Conservation (phyloP, 2,888 invertebrate species). For the Dasysyrphus tricinctus region DNA sequence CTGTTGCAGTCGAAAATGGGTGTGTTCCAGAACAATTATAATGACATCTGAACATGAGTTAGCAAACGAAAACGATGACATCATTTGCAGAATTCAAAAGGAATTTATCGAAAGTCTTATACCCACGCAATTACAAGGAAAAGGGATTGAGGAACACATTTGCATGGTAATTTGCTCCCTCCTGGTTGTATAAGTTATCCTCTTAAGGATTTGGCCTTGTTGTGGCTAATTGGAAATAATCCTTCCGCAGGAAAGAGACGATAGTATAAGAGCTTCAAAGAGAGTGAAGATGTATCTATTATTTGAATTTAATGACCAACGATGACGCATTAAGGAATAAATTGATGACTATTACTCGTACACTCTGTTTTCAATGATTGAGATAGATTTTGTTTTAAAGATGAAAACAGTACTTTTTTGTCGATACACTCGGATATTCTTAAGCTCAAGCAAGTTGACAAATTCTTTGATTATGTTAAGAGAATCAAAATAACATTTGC, state of each 20-base stretch:
- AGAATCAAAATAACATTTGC: too few species aligned
- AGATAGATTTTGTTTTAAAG: not conserved
- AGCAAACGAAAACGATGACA: constrained; percentile 14
- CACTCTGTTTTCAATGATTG: not conserved
- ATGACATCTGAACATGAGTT: constrained; percentile 1
- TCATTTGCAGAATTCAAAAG: constrained; percentile 7
- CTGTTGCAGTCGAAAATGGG: constrained; percentile 10
- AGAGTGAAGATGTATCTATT: constrained; percentile 2
- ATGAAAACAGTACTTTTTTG: not conserved
- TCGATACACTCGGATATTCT: too few species aligned
- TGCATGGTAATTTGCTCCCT: constrained; percentile 6
- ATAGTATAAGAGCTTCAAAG: not conserved
- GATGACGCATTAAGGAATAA: constrained; percentile 28
- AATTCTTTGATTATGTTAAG: too few species aligned
- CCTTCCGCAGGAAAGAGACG: constrained; percentile 13
- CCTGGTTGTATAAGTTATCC: constrained; percentile 32
- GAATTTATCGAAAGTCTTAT: not conserved
- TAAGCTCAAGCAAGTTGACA: too few species aligned
- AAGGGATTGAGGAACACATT: constrained; percentile 17
- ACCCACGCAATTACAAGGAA: not conserved
- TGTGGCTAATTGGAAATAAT: constrained; percentile 45
- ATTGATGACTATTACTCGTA: constrained; percentile 14
- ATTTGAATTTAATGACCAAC: constrained; percentile 46
- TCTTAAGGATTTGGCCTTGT: constrained; percentile 34
- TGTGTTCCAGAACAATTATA: constrained; percentile 5